Evolutionary conservation across 2,113 vertebrate species (phyloP).

Genomic region (Brachionichthys hirsutus): DNA sequence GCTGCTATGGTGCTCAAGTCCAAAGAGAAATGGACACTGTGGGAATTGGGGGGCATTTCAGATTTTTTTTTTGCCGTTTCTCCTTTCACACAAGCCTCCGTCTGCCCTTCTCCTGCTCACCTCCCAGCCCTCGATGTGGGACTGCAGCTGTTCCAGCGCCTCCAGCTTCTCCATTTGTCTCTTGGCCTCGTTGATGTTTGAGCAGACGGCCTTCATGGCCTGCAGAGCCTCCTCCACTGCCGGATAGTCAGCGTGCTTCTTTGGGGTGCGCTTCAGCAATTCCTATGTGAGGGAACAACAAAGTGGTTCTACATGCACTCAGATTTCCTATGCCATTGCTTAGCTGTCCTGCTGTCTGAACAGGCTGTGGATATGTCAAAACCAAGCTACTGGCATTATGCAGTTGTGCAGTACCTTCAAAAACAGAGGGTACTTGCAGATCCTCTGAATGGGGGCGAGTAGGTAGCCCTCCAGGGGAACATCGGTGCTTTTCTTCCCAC

Average conservation of each 20-base stretch:
- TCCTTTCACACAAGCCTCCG: neutral
- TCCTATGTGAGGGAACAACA: constrained; percentile 75
- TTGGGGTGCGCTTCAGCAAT: constrained; percentile 92
- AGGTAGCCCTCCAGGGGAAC: constrained; percentile 96
- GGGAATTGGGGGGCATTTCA: constrained; percentile 5
- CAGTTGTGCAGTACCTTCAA: constrained; percentile 84
- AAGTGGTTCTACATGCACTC: neutral
- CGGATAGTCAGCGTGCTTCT: constrained; percentile 90
- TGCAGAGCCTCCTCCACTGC: constrained; percentile 92
- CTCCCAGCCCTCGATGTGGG: constrained; percentile 99
- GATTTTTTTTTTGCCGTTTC: neutral
- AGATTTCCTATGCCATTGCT: neutral
- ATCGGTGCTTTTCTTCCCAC: constrained; percentile 96
- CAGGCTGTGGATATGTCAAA: neutral
- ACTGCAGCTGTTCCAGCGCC: constrained; percentile 95
- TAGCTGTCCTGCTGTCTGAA: neutral
- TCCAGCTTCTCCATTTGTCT: constrained; percentile 99
- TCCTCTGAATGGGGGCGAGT: constrained; percentile 95
- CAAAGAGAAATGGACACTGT: constrained; percentile 10
- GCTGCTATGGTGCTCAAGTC: constrained; percentile 27
- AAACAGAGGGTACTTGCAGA: constrained; percentile 98
- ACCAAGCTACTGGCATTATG: neutral
- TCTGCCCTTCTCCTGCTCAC: constrained; percentile 68
- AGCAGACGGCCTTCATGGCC: constrained; percentile 97
- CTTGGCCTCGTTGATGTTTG: constrained; percentile 99